Evolutionary conservation across 2,888 invertebrate genomes (phyloP).

Genomic region (Congeria kusceri): DNA sequence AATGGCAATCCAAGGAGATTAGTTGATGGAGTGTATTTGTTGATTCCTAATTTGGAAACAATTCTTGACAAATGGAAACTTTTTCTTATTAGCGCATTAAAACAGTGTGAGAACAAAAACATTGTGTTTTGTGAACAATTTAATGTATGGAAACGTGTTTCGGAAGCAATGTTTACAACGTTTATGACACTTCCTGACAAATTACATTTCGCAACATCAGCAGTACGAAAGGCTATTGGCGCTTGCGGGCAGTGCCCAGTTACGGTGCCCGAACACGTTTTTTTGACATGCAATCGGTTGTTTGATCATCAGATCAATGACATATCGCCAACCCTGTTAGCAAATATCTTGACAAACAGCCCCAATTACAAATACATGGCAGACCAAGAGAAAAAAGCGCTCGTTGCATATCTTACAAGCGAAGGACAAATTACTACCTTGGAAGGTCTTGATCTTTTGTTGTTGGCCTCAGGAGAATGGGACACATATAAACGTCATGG

Average conservation of each 20-base stretch:
- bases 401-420: slow-evolving; percentile 37
- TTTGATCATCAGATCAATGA: slow-evolving; percentile 5
- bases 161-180: slow-evolving; percentile 16
- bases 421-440: slow-evolving; percentile 9
- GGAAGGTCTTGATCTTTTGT: slow-evolving; percentile 37
- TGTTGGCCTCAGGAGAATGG: slow-evolving; percentile 40
- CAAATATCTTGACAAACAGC: background rate
- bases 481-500: slow-evolving; percentile 12
- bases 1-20: background rate
- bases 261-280: slow-evolving; percentile 1
- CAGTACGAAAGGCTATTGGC: background rate
- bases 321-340: slow-evolving; percentile 5
- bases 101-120: background rate
- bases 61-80: slow-evolving; percentile 43
- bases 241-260: background rate
- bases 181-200: background rate
- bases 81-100: background rate
- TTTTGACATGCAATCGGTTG: background rate
- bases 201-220: background rate
- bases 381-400: slow-evolving; percentile 23
- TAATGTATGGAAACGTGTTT: slow-evolving; percentile 8
- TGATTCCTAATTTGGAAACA: slow-evolving; percentile 29
- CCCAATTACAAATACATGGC: background rate
- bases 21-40: slow-evolving; percentile 36
- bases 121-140: slow-evolving; percentile 13